Percentiles rank a stretch among this genome's conserved stretches.
Evolutionary conservation across 1,140 invertebrate genomes (phyloP).

Genomic region (Caenorhabditis remanei): DNA sequence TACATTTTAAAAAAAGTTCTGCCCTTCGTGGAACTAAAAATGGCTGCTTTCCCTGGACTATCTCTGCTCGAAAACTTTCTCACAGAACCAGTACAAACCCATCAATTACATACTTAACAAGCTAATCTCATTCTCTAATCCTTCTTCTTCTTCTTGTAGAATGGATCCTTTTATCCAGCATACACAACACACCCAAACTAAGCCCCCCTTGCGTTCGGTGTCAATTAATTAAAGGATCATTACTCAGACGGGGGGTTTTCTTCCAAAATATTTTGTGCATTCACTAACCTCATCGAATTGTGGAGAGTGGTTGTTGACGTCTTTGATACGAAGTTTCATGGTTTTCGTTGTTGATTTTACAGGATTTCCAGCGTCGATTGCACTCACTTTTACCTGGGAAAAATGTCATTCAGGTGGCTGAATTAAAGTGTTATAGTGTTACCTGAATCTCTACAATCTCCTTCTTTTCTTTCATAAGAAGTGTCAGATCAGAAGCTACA

Average conservation of each 20-base stretch:
- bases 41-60: too few relatives aligned
- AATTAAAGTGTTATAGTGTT: neutral
- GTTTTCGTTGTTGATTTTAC: slow-evolving; percentile 80
- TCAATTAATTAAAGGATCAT: slow-evolving; percentile 46
- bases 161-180: neutral
- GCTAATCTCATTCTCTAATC: slow-evolving; percentile 1
- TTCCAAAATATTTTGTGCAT: neutral
- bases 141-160: neutral
- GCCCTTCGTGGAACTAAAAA: too few relatives aligned
- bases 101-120: neutral
- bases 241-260: neutral
- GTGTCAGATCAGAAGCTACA: slow-evolving; percentile 63
- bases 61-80: neutral
- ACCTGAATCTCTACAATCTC: slow-evolving; percentile 35
- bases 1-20: too few relatives aligned
- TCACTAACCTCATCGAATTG: slow-evolving; percentile 86
- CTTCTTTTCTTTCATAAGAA: slow-evolving; percentile 60
- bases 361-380: slow-evolving; percentile 84
- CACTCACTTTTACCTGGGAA: slow-evolving; percentile 63
- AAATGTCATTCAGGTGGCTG: slow-evolving; percentile 61
- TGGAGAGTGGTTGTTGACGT: slow-evolving; percentile 93
- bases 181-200: neutral
- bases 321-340: slow-evolving; percentile 91
- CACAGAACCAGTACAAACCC: neutral
- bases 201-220: slow-evolving; percentile 5